Base-by-base conservation (phyloP, 2,888 invertebrate species). In the Trissoscelio sp. region DNA sequence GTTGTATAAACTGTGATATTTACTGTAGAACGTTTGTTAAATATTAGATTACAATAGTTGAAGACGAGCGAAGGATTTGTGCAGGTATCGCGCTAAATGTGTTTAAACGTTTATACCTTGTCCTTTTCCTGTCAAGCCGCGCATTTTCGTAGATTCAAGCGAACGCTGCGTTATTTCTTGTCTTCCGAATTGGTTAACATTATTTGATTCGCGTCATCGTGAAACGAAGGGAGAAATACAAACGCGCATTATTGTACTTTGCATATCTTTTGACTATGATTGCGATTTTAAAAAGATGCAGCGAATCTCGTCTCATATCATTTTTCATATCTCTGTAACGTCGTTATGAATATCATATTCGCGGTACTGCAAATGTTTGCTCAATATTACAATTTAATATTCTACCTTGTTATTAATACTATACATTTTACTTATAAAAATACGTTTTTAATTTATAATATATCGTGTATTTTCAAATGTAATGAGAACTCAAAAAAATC, bases 151-250 rank as follows among this genome's bases (percentile, higher is more conserved):
- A 70, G 24, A 70, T 58, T 58, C 46, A 31, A 58, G 51, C 5
- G 60, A 60, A 51, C 28, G 46, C 58, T 39, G 12, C 39, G 58
- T 51, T 72, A 60, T 72, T 72, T 34, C 70, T 60, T 37, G 57
- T 72, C 22, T 72, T 48, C 22, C 28, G 51, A 58, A 60, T 72
- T 60, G 58, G 70, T 39, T 46, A 37, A 60, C 58, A 44, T 60
- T 72, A 58, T 72, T 72, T 60, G 70, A 72, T 51, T 60, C 51
- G 39, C 37, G 60, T 60, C 70, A 60, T 72, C 34, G 58, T 28
- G 12, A 39, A 60, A 72, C 58, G 48, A 72, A 72, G 60, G 70
- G 60, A 60, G 51, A 58, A 72, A 39, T 39, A 60, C 16, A 51
- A 60, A 51, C 39, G 58, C 44, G 39, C 31, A 51, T 72, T 72